Conservation (phyloP, 2,113 vertebrate species). For the Lucifuga dentata region DNA sequence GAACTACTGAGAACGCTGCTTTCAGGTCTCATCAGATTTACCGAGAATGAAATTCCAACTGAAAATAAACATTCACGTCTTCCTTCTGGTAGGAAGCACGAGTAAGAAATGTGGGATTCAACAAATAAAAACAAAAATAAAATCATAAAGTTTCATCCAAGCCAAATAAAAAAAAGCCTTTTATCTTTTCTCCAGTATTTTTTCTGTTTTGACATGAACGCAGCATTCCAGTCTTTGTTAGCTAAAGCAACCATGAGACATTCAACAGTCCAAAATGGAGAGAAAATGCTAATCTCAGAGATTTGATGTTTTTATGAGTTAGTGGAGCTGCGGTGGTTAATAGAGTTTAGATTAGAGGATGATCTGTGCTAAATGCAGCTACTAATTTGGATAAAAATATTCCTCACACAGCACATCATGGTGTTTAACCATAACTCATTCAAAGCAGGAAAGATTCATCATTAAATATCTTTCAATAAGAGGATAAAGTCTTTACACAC, state of each 20-base stretch:
- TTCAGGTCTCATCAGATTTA: constrained; percentile 17
- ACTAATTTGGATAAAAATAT: background rate
- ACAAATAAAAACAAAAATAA: too few species aligned
- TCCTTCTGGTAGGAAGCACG: background rate
- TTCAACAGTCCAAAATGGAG: constrained; percentile 22
- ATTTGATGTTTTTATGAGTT: background rate
- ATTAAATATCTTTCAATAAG: background rate
- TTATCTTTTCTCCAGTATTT: too few species aligned
- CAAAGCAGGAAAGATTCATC: background rate
- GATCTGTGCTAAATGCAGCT: too few species aligned
- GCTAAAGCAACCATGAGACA: constrained; percentile 10
- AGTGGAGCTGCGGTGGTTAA: too few species aligned
- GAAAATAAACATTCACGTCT: background rate
- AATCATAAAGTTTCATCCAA: too few species aligned
- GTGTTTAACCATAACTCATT: constrained; percentile 15
- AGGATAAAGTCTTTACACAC: background rate
- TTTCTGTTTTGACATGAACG: constrained; percentile 23
- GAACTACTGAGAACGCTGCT: constrained; percentile 19
- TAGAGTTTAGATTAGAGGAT: background rate
- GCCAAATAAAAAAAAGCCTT: too few species aligned
- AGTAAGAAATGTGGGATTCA: background rate
- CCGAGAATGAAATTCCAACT: background rate
- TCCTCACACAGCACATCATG: background rate
- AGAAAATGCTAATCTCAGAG: background rate
- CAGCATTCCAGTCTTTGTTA: constrained; percentile 2